Conservation (phyloP, 2,113 vertebrate genomes). For the Saguinus midas region DNA sequence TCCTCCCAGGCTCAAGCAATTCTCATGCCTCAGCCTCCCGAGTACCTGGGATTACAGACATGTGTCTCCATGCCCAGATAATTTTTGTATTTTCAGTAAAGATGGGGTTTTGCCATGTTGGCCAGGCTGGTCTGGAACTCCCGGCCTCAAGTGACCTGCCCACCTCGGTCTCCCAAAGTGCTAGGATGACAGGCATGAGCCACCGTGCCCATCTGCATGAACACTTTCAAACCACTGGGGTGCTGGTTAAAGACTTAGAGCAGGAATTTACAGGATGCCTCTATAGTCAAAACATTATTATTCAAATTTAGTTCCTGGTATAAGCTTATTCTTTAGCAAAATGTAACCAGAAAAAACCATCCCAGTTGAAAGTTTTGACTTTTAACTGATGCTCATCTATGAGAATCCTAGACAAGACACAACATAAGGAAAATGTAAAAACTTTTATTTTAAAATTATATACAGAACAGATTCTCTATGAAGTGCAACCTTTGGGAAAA, state of each 20-base stretch:
- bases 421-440: not conserved
- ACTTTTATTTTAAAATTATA: not conserved
- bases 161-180: too few relatives aligned
- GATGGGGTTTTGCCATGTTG: too few relatives aligned
- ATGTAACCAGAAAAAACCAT: not conserved
- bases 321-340: not conserved
- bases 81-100: too few relatives aligned
- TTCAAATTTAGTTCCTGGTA: not conserved
- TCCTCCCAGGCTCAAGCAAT: too few relatives aligned
- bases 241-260: conserved; percentile 20
- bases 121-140: too few relatives aligned
- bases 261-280: conserved; percentile 27
- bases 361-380: not conserved
- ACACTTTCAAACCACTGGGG: not conserved
- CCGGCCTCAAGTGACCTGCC: too few relatives aligned
- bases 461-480: not conserved
- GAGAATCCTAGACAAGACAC: not conserved
- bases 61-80: too few relatives aligned
- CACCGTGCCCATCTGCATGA: not conserved
- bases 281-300: not conserved
- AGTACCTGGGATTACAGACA: too few relatives aligned
- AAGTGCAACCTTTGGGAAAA: not conserved
- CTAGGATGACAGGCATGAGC: too few relatives aligned
- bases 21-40: too few relatives aligned
- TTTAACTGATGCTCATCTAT: not conserved